Conservation (phyloP, 2,797 vertebrate genomes). For the Uromys caudimaculatus region DNA sequence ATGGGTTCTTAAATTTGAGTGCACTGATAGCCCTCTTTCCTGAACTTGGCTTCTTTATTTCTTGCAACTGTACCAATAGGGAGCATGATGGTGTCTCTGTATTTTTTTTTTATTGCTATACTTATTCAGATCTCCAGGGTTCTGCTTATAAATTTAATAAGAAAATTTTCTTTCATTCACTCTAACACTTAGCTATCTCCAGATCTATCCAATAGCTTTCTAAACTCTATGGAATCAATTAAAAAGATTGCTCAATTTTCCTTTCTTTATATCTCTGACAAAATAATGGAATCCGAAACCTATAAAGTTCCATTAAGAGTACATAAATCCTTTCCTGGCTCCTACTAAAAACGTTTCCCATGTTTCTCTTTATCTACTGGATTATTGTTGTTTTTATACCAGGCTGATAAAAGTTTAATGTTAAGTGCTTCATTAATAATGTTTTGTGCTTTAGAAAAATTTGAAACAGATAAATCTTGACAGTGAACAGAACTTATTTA, state of each 20-base stretch:
- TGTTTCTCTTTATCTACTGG: slow-evolving; percentile 83
- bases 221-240: slow-evolving; percentile 68
- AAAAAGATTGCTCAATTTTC: slow-evolving; percentile 77
- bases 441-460: slow-evolving; percentile 86
- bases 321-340: slow-evolving; percentile 76
- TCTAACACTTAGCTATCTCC: slow-evolving; percentile 29
- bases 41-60: background rate
- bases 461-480: slow-evolving; percentile 86
- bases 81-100: slow-evolving; percentile 12
- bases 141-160: slow-evolving; percentile 57
- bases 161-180: slow-evolving; percentile 52
- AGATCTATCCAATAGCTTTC: slow-evolving; percentile 42
- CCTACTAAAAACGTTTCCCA: slow-evolving; percentile 51
- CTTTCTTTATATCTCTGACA: slow-evolving; percentile 72
- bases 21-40: background rate
- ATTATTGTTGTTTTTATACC: slow-evolving; percentile 85
- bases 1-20: slow-evolving; percentile 48
- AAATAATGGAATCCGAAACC: slow-evolving; percentile 80
- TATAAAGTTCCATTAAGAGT: slow-evolving; percentile 82
- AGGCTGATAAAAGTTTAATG: slow-evolving; percentile 84
- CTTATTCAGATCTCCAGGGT: slow-evolving; percentile 54
- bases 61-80: background rate
- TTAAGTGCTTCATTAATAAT: slow-evolving; percentile 89
- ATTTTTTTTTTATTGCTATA: background rate
- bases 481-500: slow-evolving; percentile 84